These are phyloP conservation scores for Gonioctena quinquepunctata DNA, from an alignment of 1,140 invertebrate genomes.

Conservation along the genomic window DNA sequence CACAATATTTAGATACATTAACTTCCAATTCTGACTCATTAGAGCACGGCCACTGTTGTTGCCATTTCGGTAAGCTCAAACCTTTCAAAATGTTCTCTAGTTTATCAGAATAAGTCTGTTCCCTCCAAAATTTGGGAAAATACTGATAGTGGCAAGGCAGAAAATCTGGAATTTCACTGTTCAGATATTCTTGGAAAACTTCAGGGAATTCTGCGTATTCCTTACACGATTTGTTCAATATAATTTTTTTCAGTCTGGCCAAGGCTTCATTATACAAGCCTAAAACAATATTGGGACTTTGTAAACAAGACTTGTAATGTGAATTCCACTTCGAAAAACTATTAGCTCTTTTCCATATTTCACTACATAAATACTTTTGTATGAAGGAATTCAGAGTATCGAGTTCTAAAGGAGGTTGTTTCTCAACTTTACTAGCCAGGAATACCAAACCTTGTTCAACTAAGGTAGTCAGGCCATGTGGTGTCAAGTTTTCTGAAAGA, in stretches of 20 bases:
- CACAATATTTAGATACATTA: constrained; percentile 40
- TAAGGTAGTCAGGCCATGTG: constrained; percentile 37
- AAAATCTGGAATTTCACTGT: constrained; percentile 39
- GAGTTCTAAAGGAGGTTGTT: constrained; percentile 62
- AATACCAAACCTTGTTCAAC: constrained; percentile 63
- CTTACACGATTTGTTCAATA: constrained; percentile 60
- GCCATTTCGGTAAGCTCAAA: constrained; percentile 43
- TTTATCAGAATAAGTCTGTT: constrained; percentile 27
- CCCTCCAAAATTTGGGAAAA: constrained; percentile 61
- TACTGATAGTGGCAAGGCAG: constrained; percentile 61
- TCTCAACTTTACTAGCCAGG: constrained; percentile 62
- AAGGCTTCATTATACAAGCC: constrained; percentile 69
- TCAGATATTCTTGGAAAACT: constrained; percentile 59
- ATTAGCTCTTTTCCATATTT: constrained; percentile 67
- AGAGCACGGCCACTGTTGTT: constrained; percentile 42
- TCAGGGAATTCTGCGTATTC: constrained; percentile 59
- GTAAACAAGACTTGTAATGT: constrained; percentile 56
- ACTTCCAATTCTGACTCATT: constrained; percentile 33
- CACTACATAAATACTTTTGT: constrained; percentile 63
- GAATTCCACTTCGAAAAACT: constrained; percentile 58
- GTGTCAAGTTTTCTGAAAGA: constrained; percentile 24
- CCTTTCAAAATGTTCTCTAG: constrained; percentile 30
- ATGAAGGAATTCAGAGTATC: constrained; percentile 63
- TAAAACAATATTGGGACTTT: constrained; percentile 63
- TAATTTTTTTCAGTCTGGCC: constrained; percentile 62